Base-by-base conservation (phyloP, 2,113 vertebrate genomes). In the Labrus mixtus region DNA sequence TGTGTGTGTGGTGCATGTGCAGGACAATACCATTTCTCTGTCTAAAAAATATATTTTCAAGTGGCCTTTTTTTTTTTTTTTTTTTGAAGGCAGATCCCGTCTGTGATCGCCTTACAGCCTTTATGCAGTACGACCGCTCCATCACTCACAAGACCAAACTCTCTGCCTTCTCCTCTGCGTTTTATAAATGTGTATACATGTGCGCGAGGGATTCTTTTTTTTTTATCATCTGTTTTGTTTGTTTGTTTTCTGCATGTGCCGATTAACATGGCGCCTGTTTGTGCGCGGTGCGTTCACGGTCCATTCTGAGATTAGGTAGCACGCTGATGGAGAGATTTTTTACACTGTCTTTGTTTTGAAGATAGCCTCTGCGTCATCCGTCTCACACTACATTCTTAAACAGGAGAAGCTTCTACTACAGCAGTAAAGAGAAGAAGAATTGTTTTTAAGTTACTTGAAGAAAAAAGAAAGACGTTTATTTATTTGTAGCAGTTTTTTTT, bases 361-460 rank as follows among this genome's bases (percentile, higher is more conserved):
- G 4, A 59, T 23, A 33, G 29, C 29, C 29, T 33, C 29, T 33
- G 29, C 6, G 6, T 33, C 29, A 33, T 33, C 29, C 25, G 48
- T 33, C 11, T 69, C 65, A 68, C 87, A 84, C 85, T 79, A 89
- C 85, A 55, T 59, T 69, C 29, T 82, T 9, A 36, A 60, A 68
- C 60, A 75, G 64, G 29, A 50, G 56, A 69, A 23, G 43, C 79
- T 69, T 79, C 48, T 55, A 43, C 5, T 8, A 79, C 68, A 58
- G 62, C 48, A 71, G 66, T 41, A n/a, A 10, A 55, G 39, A 51
- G 10, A 57, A 43, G 63, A 50, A 20, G 13, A 76, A 90, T 84
- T 90, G 81, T 89, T 83, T 84, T 86, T 69, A 75, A 80, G 76
- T 91, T 91, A 92, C 87, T 92, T 91, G 86, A 93, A 90, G 78